A percentile compares a stretch with the other conserved stretches of the same genome.
Evolutionary conservation across 2,888 invertebrate species (phyloP).

Genomic region (Coremacera marginata): DNA sequence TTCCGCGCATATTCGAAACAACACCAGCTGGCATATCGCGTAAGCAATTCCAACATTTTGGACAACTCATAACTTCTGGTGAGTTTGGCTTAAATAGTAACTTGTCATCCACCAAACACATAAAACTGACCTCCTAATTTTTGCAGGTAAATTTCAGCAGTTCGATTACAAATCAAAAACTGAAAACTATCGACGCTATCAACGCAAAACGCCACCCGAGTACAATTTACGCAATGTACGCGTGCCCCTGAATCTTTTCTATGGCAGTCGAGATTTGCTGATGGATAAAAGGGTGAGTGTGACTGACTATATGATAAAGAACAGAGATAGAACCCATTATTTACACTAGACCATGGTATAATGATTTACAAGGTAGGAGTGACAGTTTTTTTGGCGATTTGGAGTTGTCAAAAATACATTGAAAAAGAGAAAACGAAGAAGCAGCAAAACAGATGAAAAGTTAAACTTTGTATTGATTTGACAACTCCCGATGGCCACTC

Average conservation of each 20-base stretch:
- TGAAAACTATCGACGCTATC: conserved; percentile 58
- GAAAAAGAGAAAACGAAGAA: too few species aligned
- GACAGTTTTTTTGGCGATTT: too few species aligned
- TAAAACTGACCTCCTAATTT: background rate
- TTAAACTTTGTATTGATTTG: too few species aligned
- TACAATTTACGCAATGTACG: conserved; percentile 61
- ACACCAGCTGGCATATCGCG: conserved; percentile 65
- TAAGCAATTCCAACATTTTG: conserved; percentile 63
- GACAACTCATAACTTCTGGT: conserved; percentile 65
- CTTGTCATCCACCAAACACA: background rate
- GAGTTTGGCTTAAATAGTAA: conserved; percentile 42
- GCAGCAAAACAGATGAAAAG: too few species aligned
- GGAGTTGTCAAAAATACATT: too few species aligned
- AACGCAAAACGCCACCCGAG: conserved; percentile 58
- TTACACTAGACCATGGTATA: too few species aligned
- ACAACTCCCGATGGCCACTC: too few species aligned
- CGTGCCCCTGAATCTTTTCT: conserved; percentile 61
- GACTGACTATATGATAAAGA: too few species aligned
- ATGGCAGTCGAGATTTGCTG: conserved; percentile 60
- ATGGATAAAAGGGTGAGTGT: conserved; percentile 53
- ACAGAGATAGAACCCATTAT: too few species aligned
- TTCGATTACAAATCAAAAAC: conserved; percentile 59
- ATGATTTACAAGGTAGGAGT: too few species aligned
- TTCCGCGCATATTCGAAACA: conserved; percentile 62
- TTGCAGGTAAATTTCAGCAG: conserved; percentile 62